Conservation (phyloP, 2,797 vertebrate species). For the Micromesistius poutassou region DNA sequence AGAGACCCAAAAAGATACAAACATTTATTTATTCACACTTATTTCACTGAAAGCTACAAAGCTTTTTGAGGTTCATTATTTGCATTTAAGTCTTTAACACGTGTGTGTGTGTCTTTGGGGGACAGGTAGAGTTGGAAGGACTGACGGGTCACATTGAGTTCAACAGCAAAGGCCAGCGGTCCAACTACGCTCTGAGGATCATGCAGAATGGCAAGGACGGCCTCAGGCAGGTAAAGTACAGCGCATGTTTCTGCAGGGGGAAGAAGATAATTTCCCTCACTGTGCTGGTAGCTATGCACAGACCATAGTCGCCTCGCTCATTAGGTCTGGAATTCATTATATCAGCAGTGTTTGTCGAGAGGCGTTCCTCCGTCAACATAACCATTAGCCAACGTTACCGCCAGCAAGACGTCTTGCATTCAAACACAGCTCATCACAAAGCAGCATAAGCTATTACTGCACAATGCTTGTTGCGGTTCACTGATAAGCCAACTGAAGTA, state of each 20-base stretch:
- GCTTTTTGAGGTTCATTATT: background rate
- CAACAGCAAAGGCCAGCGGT: slow-evolving; percentile 98
- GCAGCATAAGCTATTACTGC: too few species aligned
- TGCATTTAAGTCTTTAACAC: slow-evolving; percentile 33
- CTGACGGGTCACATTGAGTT: slow-evolving; percentile 99
- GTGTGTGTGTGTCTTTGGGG: slow-evolving; percentile 76
- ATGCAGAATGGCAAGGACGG: slow-evolving; percentile 87
- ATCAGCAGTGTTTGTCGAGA: background rate
- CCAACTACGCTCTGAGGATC: slow-evolving; percentile 93
- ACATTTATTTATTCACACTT: background rate
- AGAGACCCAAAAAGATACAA: background rate
- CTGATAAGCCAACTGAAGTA: background rate
- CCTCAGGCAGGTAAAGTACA: slow-evolving; percentile 87
- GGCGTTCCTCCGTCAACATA: background rate
- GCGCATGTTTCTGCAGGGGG: slow-evolving; percentile 1
- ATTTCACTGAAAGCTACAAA: background rate
- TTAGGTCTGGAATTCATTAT: background rate
- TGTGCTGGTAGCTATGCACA: background rate
- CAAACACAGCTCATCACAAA: background rate
- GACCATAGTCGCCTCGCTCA: background rate
- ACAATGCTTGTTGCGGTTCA: background rate
- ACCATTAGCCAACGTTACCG: background rate
- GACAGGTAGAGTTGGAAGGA: slow-evolving; percentile 99
- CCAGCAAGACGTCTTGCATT: background rate
- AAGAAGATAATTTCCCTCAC: background rate